Conservation (phyloP, 2,797 vertebrate genomes). For the Myotis daubentonii region DNA sequence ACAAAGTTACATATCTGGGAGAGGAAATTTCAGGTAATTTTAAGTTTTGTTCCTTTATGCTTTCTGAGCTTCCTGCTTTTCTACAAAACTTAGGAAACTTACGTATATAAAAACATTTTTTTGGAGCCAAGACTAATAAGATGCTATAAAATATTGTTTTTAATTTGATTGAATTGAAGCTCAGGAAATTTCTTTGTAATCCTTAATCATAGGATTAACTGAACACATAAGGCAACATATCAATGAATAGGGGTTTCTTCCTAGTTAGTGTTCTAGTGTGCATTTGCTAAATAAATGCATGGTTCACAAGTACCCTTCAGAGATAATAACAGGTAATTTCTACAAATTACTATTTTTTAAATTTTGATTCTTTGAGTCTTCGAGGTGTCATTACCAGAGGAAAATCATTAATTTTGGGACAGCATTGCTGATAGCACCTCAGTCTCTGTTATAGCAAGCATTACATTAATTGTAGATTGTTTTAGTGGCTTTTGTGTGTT, state of each 20-base stretch:
- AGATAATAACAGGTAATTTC: not conserved
- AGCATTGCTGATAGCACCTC: not conserved
- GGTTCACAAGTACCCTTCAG: not conserved
- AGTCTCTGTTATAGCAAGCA: not conserved
- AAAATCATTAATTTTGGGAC: not conserved
- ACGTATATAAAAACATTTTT: not conserved
- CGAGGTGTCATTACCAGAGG: not conserved
- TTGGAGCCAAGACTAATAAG: not conserved
- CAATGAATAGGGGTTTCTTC: not conserved
- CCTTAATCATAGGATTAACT: not conserved
- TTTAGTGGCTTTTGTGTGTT: not conserved
- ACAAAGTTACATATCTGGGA: not conserved
- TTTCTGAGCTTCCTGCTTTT: conserved; percentile 2
- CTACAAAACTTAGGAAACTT: conserved; percentile 19
- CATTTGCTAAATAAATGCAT: not conserved
- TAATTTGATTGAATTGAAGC: not conserved
- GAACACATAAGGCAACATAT: not conserved
- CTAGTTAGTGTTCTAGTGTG: not conserved
- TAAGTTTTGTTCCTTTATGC: conserved; percentile 23
- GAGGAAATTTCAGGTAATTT: conserved; percentile 13
- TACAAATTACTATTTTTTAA: conserved; percentile 20
- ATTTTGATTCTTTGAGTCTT: conserved; percentile 41
- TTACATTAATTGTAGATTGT: not conserved
- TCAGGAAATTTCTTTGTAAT: conserved; percentile 20
- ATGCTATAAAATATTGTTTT: not conserved